Evolutionary conservation across 2,888 invertebrate species (phyloP), one percentile per base, ranked within the genome.

Genomic region (Heliconius aoede): DNA sequence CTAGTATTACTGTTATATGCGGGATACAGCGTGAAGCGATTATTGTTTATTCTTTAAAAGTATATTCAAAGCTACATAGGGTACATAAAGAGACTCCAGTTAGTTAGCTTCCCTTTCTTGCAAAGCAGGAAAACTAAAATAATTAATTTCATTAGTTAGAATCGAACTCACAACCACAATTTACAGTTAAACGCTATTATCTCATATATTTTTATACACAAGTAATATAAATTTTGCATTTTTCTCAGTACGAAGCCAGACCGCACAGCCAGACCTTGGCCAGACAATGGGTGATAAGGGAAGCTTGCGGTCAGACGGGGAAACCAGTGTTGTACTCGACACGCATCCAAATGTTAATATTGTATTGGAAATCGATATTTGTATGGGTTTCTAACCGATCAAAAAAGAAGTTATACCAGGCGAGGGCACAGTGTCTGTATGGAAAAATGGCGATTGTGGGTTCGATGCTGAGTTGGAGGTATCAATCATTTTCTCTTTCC

Each of bases 201-300:
- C 24, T 26, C 26, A 60, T 15, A 60, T 60, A 60, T 60, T 26
- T 60, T 60, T 60, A 26, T 15, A 60, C 11, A 36, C 24, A 24
- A 21, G 40, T 18, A 24, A 65, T 18, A 65, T 15, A 69, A 55
- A n/a, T n/a, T 55, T 55, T 32, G 55, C 32, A 69, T 69, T 55
- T 60, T 40, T 74, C 40, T 28, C 28, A 60, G 28, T 64, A 60
- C 55, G 36, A 73, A 55, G 68, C 58, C 72, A 74, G 86, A 88
- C 87, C 86, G 84, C 88, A 86, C 86, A 75, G 74, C 73, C 85
- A 86, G 86, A 83, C 89, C 87, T 88, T 88, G 88, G 80, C 79
- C 80, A 72, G 84, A 90, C 91, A 91, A 91, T 91, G 84, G 90
- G 86, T 85, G 86, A 89, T 91, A 89, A 90, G 90, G 89, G 90